Conservation (phyloP, 2,888 invertebrate species). For the Protonemura montana region DNA sequence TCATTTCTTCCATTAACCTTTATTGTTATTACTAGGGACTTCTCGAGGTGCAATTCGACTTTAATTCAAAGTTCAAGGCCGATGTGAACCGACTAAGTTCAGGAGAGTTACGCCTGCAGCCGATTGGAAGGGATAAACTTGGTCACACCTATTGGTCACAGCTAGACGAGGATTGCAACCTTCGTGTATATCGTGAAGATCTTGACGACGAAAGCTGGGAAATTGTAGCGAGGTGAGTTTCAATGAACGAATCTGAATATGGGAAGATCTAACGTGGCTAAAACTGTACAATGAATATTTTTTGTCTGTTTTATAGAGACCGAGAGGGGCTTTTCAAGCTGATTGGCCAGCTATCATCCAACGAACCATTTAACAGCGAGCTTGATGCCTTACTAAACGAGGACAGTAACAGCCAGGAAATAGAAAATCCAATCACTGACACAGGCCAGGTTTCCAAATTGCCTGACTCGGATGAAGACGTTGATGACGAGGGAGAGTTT, state of each 20-base stretch:
- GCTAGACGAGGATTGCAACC: slow-evolving; percentile 85
- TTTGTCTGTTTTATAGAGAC: slow-evolving; percentile 64
- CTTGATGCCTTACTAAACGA: slow-evolving; percentile 68
- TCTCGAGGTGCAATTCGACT: slow-evolving; percentile 94
- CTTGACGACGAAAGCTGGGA: slow-evolving; percentile 96
- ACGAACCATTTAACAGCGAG: slow-evolving; percentile 70
- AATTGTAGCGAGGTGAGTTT: slow-evolving; percentile 81
- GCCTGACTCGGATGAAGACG: slow-evolving; percentile 47
- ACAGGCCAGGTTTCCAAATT: slow-evolving; percentile 57
- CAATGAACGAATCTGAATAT: slow-evolving; percentile 56
- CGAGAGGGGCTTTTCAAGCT: slow-evolving; percentile 82
- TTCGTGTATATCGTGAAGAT: slow-evolving; percentile 94
- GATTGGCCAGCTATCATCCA: slow-evolving; percentile 76
- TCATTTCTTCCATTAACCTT: not conserved
- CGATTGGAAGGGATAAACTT: slow-evolving; percentile 88
- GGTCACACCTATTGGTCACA: slow-evolving; percentile 96
- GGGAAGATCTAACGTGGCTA: slow-evolving; percentile 90
- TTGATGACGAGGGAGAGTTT: slow-evolving; percentile 50
- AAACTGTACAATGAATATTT: slow-evolving; percentile 49
- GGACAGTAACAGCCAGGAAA: slow-evolving; percentile 70
- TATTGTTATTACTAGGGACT: slow-evolving; percentile 70
- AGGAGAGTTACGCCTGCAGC: slow-evolving; percentile 82
- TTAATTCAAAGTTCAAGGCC: slow-evolving; percentile 90
- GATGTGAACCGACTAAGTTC: slow-evolving; percentile 81
- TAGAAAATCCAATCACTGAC: slow-evolving; percentile 65